Conservation (phyloP, 2,113 vertebrate genomes). For the Glareola pratincola region DNA sequence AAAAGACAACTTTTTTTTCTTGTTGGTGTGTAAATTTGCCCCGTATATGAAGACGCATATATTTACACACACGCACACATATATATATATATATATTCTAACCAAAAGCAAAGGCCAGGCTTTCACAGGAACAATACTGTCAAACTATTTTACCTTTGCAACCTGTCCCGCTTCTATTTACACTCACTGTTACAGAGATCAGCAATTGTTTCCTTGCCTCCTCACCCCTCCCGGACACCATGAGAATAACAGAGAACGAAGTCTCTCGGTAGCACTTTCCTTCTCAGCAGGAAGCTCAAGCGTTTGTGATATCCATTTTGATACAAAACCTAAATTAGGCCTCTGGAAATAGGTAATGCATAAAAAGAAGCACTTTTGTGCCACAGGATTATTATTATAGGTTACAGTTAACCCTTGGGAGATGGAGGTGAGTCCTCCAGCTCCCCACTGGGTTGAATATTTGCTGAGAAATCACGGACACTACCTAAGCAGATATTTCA, state of each 20-base stretch:
- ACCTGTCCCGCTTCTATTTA: neutral
- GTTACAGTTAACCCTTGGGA: conserved; percentile 78
- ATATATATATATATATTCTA: neutral
- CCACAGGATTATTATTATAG: conserved; percentile 81
- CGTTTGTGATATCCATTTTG: conserved; percentile 80
- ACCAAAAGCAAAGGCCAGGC: conserved; percentile 22
- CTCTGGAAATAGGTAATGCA: conserved; percentile 82
- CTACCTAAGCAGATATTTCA: conserved; percentile 64
- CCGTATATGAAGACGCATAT: neutral
- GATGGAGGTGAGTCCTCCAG: conserved; percentile 73
- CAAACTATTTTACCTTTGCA: conserved; percentile 28
- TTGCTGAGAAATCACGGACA: conserved; percentile 70
- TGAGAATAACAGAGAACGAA: conserved; percentile 37
- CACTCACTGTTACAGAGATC: neutral
- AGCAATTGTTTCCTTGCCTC: conserved; percentile 49
- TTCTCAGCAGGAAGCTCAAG: conserved; percentile 73
- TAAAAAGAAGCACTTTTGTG: conserved; percentile 78
- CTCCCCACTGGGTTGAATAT: conserved; percentile 71
- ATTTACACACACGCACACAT: neutral
- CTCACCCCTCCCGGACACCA: conserved; percentile 53
- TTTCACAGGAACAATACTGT: neutral
- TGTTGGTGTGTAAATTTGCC: neutral
- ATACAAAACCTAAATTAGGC: conserved; percentile 80
- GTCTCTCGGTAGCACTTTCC: conserved; percentile 68
- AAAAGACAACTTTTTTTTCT: neutral